Percentiles rank a stretch among this genome's conserved stretches.
Conservation (phyloP, 2,113 vertebrate genomes). For the Calyptommatus sinebrachiatus region DNA sequence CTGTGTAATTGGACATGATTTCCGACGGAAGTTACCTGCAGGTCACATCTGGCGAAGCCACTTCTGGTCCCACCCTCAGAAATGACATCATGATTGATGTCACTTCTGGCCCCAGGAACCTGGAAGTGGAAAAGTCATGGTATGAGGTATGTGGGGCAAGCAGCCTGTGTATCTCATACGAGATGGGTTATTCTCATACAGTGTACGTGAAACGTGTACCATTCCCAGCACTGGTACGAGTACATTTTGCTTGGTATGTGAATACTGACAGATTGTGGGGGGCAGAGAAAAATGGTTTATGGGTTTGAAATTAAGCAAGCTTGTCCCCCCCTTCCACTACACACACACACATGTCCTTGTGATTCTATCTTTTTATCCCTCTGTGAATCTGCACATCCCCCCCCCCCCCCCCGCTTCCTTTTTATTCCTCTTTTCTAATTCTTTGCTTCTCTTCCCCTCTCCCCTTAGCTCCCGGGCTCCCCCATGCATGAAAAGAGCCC, state of each 20-base stretch:
- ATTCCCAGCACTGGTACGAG: neutral
- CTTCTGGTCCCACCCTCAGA: too few relatives aligned
- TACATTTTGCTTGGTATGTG: neutral
- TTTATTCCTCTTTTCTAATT: conserved; percentile 4
- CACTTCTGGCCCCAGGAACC: too few relatives aligned
- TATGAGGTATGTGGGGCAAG: neutral
- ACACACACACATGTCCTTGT: neutral
- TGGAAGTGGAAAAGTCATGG: neutral
- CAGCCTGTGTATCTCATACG: too few relatives aligned
- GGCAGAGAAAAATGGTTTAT: neutral
- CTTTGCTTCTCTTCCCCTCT: conserved; percentile 34
- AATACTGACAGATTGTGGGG: neutral
- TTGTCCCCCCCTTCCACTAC: neutral
- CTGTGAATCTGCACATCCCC: neutral
- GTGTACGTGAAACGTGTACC: too few relatives aligned
- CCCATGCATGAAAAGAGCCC: conserved; percentile 67
- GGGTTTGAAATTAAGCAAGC: neutral
- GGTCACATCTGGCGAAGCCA: too few relatives aligned
- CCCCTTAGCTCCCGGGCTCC: conserved; percentile 69
- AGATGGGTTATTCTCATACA: too few relatives aligned
- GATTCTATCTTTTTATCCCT: neutral
- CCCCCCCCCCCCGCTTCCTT: neutral
- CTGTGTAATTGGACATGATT: too few relatives aligned
- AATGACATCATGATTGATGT: too few relatives aligned
- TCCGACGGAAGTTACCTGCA: too few relatives aligned